phyloP scores from a whole-genome alignment of 2,113 vertebrate species.

The Laticauda colubrina region DNA sequence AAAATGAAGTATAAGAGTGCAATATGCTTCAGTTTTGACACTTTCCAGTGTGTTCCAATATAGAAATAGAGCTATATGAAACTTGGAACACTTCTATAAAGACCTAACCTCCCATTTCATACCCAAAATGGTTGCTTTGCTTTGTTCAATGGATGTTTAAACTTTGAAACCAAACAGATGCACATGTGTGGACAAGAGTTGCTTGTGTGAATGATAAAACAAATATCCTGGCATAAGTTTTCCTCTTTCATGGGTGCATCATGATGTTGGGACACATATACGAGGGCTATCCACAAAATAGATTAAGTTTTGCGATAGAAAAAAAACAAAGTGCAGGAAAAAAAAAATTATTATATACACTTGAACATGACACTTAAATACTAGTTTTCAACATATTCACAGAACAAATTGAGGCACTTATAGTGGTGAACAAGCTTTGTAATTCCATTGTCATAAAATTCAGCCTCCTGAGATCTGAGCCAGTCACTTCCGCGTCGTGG shows the following conservation, averaged over 20 bases:
- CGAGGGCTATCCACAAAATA: no score
- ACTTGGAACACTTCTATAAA: background rate
- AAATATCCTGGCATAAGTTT: background rate
- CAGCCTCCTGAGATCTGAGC: no score
- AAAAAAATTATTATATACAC: no score
- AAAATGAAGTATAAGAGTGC: background rate
- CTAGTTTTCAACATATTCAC: no score
- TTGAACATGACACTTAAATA: no score
- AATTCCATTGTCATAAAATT: no score
- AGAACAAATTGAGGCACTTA: no score
- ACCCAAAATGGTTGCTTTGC: background rate
- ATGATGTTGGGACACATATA: background rate
- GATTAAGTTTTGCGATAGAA: no score
- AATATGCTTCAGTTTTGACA: background rate
- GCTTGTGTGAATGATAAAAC: background rate
- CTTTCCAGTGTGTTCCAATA: background rate
- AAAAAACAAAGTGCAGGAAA: no score
- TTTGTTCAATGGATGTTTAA: background rate
- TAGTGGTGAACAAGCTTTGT: no score
- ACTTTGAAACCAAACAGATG: background rate
- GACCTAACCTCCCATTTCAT: background rate
- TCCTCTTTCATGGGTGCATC: background rate
- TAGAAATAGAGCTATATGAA: background rate
- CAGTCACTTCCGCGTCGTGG: no score
- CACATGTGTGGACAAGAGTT: background rate